These are phyloP conservation scores for Sarcophaga rosellei DNA, from an alignment of 2,888 invertebrate genomes.

Conservation along the genomic window DNA sequence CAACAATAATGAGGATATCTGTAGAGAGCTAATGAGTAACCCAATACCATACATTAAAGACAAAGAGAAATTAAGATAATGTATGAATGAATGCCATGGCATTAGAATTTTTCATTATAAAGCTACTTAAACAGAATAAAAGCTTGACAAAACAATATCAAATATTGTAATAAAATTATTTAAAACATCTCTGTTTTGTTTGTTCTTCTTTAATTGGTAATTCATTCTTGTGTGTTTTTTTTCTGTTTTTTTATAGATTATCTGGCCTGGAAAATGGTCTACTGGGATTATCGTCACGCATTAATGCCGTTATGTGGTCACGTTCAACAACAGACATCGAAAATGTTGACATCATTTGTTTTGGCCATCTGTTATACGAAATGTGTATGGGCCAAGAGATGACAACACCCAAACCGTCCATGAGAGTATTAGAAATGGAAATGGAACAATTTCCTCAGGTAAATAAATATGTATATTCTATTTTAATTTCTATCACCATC, in stretches of 20 bases:
- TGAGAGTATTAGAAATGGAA: slow-evolving; percentile 87
- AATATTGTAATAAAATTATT: neutral
- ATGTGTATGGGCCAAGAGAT: slow-evolving; percentile 94
- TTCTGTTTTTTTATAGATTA: slow-evolving; percentile 84
- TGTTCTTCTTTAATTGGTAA: neutral
- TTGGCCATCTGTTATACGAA: slow-evolving; percentile 94
- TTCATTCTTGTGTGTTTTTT: neutral
- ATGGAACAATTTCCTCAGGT: slow-evolving; percentile 88
- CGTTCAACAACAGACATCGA: slow-evolving; percentile 81
- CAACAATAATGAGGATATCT: neutral
- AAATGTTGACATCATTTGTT: slow-evolving; percentile 86
- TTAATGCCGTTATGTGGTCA: slow-evolving; percentile 83
- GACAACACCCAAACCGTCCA: slow-evolving; percentile 87
- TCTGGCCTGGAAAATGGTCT: slow-evolving; percentile 94
- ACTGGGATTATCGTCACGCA: slow-evolving; percentile 85
- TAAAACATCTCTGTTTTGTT: neutral
- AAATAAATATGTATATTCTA: slow-evolving; percentile 71
- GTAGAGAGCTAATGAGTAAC: neutral
- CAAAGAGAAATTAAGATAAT: neutral
- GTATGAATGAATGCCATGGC: neutral
- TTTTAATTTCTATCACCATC: neutral
- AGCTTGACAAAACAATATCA: neutral
- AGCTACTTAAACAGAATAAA: neutral
- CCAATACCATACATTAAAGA: neutral
- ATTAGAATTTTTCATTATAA: neutral